phyloP scores from a whole-genome alignment of 2,797 vertebrate species.

The Thripadectes ignobilis region DNA sequence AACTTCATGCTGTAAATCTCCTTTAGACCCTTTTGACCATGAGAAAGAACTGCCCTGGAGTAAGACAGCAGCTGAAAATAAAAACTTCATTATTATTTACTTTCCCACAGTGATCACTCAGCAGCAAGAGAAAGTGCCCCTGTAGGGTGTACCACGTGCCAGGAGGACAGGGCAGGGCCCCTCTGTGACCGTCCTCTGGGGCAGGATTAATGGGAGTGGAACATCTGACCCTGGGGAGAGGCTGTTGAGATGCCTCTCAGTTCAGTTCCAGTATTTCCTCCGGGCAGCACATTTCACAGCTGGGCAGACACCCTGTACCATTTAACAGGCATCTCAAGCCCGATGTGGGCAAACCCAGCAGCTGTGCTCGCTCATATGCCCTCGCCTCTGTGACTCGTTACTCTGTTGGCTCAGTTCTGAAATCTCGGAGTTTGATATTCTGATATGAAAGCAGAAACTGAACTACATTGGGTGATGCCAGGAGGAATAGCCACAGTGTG shows the following conservation, averaged over 20 bases:
- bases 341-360: neutral
- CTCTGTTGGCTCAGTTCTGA: neutral
- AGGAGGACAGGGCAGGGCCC: neutral
- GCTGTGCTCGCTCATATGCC: too few species aligned
- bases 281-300: neutral
- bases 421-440: neutral
- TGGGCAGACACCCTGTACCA: neutral
- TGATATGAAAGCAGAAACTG: neutral
- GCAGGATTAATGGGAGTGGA: neutral
- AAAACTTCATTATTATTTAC: neutral
- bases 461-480: fast-evolving
- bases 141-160: fast-evolving
- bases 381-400: neutral
- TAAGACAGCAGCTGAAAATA: neutral
- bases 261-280: neutral
- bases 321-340: fast-evolving
- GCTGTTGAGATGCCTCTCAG: neutral
- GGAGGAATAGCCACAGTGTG: neutral
- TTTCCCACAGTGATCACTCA: neutral
- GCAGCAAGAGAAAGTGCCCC: neutral
- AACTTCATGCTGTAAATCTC: neutral
- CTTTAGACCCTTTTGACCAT: neutral
- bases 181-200: fast-evolving
- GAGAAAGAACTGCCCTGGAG: neutral
- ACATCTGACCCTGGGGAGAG: neutral